Evolutionary conservation across 2,797 vertebrate species (phyloP).

Genomic region (Muscicapa comitata): DNA sequence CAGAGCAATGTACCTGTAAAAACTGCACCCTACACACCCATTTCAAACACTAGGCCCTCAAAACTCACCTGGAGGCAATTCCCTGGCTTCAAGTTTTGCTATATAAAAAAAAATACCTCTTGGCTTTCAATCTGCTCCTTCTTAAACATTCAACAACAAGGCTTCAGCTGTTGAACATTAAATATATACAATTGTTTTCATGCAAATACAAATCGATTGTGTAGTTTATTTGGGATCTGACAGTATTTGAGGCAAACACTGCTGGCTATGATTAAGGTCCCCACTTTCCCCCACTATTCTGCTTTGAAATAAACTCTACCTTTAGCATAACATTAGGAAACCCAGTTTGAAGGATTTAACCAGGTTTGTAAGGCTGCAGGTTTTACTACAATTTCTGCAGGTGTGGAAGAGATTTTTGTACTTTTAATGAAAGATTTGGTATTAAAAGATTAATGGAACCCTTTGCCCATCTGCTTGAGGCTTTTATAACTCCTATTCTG

Average conservation of each 20-base stretch:
- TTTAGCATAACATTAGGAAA: constrained; percentile 9
- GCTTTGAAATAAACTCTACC: neutral
- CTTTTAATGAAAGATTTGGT: constrained; percentile 12
- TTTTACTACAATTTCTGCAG: constrained; percentile 32
- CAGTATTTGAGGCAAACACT: neutral
- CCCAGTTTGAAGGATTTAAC: neutral
- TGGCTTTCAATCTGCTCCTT: neutral
- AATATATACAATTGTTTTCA: neutral
- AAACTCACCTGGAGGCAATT: neutral
- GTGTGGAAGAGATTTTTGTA: constrained; percentile 4
- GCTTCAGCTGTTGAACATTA: neutral
- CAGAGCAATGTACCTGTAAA: neutral
- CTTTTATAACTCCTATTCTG: neutral
- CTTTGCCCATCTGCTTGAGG: neutral
- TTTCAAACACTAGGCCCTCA: neutral
- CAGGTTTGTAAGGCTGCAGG: neutral
- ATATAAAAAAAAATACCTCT: neutral
- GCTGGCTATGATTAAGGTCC: neutral
- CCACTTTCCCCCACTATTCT: neutral
- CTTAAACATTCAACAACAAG: neutral
- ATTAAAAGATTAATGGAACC: constrained; percentile 32
- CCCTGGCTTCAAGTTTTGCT: neutral
- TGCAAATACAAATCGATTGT: neutral
- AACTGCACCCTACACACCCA: neutral
- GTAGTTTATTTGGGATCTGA: neutral